Evolutionary conservation across 2,797 vertebrate species (phyloP).

Genomic region (Staurois parvus): DNA sequence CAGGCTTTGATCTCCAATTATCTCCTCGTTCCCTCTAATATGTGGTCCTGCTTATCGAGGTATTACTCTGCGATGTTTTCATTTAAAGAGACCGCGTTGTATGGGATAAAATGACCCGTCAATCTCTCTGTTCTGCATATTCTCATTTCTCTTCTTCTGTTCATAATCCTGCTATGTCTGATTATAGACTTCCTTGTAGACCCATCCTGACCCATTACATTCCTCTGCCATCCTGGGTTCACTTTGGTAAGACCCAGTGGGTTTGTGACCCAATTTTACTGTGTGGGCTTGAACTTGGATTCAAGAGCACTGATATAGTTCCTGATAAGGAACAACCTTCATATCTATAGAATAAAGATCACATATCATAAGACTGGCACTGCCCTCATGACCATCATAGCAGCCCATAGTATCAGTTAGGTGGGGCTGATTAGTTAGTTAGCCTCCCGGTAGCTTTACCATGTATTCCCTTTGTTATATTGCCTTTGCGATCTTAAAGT

Average conservation of each 20-base stretch:
- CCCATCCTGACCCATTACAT: background rate
- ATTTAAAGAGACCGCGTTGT: background rate
- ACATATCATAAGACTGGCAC: no score
- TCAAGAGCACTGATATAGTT: no score
- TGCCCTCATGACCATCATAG: no score
- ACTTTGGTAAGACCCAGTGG: background rate
- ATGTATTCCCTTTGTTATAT: no score
- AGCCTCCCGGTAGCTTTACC: no score
- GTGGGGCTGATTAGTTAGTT: no score
- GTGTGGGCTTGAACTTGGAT: no score
- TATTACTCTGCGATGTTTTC: background rate
- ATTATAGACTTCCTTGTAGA: background rate
- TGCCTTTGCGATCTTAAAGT: no score
- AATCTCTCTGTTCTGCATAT: background rate
- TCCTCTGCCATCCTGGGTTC: background rate
- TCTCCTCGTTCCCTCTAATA: background rate
- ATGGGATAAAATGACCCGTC: background rate
- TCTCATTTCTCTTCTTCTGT: background rate
- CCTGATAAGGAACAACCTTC: no score
- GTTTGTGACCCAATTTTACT: background rate
- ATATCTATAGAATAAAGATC: no score
- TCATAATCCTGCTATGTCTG: background rate
- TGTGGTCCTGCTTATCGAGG: background rate
- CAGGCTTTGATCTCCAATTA: constrained; percentile 1
- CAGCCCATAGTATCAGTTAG: no score